A percentile compares a stretch with the other conserved stretches of the same genome.
phyloP scores from a whole-genome alignment of 2,797 vertebrate species.

The Propithecus deckenii region DNA sequence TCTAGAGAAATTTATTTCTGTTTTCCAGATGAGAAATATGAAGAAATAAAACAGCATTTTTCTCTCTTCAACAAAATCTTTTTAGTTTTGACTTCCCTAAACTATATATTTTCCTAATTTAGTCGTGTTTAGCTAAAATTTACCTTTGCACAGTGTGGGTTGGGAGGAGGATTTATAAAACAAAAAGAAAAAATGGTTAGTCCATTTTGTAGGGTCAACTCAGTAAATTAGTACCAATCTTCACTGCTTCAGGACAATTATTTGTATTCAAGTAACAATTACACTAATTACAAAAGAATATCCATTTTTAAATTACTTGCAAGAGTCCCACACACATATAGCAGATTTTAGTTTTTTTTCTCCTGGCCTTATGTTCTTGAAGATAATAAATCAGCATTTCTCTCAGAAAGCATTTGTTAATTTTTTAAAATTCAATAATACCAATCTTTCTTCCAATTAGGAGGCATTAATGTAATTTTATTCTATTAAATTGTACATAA shows the following conservation, averaged over 20 bases:
- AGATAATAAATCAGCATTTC: slow-evolving; percentile 41
- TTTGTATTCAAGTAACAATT: slow-evolving; percentile 52
- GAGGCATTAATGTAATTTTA: slow-evolving; percentile 20
- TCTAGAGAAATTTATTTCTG: not conserved
- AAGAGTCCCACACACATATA: not conserved
- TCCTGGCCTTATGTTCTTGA: not conserved
- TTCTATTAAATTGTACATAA: slow-evolving; percentile 38
- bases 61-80: not conserved
- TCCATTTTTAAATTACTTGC: not conserved
- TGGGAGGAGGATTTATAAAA: not conserved
- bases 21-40: not conserved
- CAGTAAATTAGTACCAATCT: slow-evolving; percentile 19
- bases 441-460: slow-evolving; percentile 8
- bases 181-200: not conserved
- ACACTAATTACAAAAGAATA: slow-evolving; percentile 43
- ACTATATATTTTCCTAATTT: not conserved
- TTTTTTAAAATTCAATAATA: slow-evolving; percentile 18
- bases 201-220: not conserved
- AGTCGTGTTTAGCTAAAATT: not conserved
- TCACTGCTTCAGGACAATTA: not conserved
- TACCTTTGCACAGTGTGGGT: not conserved
- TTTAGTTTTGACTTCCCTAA: slow-evolving; percentile 29
- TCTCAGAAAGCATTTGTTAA: slow-evolving; percentile 38
- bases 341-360: not conserved
- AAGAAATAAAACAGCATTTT: not conserved